Percentiles rank a stretch among this genome's conserved stretches.
Evolutionary conservation across 1,140 invertebrate genomes (phyloP).

Genomic region (Achatina immaculata): DNA sequence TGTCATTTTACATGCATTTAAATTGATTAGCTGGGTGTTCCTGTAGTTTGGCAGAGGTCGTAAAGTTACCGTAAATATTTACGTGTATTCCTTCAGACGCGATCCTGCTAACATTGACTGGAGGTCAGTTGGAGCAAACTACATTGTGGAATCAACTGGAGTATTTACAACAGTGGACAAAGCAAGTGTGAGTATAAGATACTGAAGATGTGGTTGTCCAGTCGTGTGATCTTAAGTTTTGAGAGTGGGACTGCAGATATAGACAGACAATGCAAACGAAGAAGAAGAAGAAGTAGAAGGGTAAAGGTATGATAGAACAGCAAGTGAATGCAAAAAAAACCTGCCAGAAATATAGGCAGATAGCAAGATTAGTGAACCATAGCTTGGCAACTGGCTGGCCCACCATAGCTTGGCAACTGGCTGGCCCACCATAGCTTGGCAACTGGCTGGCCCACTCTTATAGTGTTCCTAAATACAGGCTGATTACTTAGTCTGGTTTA

Average conservation of each 20-base stretch:
- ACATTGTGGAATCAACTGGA: slow-evolving; percentile 97
- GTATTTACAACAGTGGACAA: slow-evolving; percentile 96
- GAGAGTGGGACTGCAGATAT: background rate
- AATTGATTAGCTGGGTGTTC: too few species aligned
- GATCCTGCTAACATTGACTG: slow-evolving; percentile 91
- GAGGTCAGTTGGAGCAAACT: slow-evolving; percentile 88
- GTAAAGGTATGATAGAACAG: background rate
- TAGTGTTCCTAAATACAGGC: background rate
- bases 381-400: too few species aligned
- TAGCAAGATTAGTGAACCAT: background rate
- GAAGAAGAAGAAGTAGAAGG: background rate
- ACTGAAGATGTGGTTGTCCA: background rate
- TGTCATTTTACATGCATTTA: too few species aligned
- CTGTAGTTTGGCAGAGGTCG: too few species aligned
- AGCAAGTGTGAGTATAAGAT: slow-evolving; percentile 72
- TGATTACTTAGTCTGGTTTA: background rate
- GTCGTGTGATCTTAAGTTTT: background rate
- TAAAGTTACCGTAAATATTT: too few species aligned
- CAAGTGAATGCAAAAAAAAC: background rate
- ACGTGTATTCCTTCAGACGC: slow-evolving; percentile 56
- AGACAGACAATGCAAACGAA: too few species aligned
- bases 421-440: too few species aligned
- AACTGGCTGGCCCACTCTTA: background rate
- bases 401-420: too few species aligned
- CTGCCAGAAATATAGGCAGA: background rate